A percentile compares a stretch with the other conserved stretches of the same genome.
These are phyloP conservation scores for Venustoraphidia nigricollis DNA, from an alignment of 2,888 invertebrate genomes.

Conservation along the genomic window DNA sequence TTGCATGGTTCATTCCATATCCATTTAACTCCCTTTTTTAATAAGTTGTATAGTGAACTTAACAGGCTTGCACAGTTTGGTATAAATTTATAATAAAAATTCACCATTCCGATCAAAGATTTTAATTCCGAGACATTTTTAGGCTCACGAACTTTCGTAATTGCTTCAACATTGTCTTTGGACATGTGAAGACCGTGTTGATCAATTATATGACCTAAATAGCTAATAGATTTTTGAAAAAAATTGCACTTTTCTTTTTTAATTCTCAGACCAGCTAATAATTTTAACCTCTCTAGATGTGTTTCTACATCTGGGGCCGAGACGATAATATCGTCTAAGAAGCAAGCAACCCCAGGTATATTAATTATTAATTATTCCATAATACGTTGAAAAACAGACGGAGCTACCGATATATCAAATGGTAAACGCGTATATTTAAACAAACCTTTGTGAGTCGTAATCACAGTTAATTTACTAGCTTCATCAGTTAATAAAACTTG, in stretches of 20 bases:
- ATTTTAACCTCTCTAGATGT: conserved; percentile 5
- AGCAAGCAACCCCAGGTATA: conserved; percentile 11
- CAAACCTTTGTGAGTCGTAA: conserved; percentile 16
- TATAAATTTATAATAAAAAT: neutral
- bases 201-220: conserved; percentile 12
- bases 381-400: conserved; percentile 18
- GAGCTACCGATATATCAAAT: conserved; percentile 17
- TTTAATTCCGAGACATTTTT: neutral
- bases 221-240: conserved; percentile 10
- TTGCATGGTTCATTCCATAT: neutral
- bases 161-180: conserved; percentile 10
- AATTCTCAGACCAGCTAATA: conserved; percentile 12
- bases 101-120: neutral
- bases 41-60: neutral
- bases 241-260: conserved; percentile 14
- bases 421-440: conserved; percentile 15
- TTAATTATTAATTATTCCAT: conserved; percentile 17
- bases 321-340: conserved; percentile 13
- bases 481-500: conserved; percentile 13
- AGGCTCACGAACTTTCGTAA: conserved; percentile 5
- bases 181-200: conserved; percentile 13
- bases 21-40: neutral
- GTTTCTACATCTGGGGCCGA: conserved; percentile 10
- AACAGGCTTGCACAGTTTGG: neutral
- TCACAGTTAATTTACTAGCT: conserved; percentile 13